Conservation (phyloP, 2,797 vertebrate genomes). For the Phrynocephalus forsythii region DNA sequence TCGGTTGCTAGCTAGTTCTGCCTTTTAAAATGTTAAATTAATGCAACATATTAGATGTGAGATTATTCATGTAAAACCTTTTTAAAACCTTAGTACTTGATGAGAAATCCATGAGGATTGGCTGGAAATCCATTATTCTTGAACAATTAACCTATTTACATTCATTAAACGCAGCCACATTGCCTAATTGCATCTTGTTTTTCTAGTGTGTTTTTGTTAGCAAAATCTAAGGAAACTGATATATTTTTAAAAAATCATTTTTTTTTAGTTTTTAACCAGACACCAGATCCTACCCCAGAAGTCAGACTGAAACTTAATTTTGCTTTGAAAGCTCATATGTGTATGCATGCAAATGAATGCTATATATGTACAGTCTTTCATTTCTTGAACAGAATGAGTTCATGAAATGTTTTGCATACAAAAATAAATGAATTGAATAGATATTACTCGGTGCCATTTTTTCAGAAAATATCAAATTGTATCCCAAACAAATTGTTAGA, state of each 20-base stretch:
- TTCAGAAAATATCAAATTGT: not conserved
- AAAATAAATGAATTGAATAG: not conserved
- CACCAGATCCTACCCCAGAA: not conserved
- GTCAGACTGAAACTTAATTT: not conserved
- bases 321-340: not conserved
- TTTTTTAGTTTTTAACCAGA: not conserved
- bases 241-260: not conserved
- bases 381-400: not conserved
- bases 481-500: not conserved
- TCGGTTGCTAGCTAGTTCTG: constrained; percentile 45
- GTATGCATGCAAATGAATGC: too few species aligned
- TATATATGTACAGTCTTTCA: not conserved
- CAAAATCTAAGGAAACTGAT: not conserved
- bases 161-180: constrained; percentile 30
- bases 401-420: not conserved
- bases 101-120: constrained; percentile 48
- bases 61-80: constrained; percentile 45
- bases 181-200: constrained; percentile 42
- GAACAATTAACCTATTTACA: constrained; percentile 32
- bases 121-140: constrained; percentile 49
- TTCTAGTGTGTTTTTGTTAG: constrained; percentile 40
- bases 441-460: not conserved
- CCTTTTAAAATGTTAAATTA: constrained; percentile 42
- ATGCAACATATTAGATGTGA: not conserved
- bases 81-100: constrained; percentile 57